A percentile compares a stretch with the other conserved stretches of the same genome.
These are phyloP conservation scores for Aythya baeri DNA, from an alignment of 2,113 vertebrate species.

Conservation along the genomic window DNA sequence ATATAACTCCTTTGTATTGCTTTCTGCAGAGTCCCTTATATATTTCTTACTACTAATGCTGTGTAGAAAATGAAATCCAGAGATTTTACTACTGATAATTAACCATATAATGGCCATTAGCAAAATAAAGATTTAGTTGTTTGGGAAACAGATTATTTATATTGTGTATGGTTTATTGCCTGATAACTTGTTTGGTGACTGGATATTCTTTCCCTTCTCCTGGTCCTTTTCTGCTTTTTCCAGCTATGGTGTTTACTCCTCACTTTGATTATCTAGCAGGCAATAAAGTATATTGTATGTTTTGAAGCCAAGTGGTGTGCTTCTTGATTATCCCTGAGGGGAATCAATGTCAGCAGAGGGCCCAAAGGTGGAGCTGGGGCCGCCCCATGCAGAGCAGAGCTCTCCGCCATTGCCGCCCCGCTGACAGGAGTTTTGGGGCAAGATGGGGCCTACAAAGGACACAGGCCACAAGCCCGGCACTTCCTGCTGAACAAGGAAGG, in stretches of 20 bases:
- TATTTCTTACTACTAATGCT: conserved; percentile 70
- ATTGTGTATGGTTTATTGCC: conserved; percentile 78
- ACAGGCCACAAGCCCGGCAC: background rate
- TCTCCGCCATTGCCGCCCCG: background rate
- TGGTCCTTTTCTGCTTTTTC: conserved; percentile 74
- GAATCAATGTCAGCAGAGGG: background rate
- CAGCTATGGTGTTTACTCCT: conserved; percentile 75
- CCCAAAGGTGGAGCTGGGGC: fast-evolving
- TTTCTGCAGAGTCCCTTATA: conserved; percentile 69
- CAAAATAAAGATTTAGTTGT: conserved; percentile 74
- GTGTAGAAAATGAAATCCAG: conserved; percentile 72
- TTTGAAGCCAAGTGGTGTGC: conserved; percentile 62
- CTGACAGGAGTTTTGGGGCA: background rate
- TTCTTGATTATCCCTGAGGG: background rate
- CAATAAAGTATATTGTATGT: conserved; percentile 79
- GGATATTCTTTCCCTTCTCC: conserved; percentile 74
- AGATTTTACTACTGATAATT: conserved; percentile 77
- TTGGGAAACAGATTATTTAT: conserved; percentile 77
- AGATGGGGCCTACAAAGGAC: background rate
- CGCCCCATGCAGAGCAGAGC: background rate
- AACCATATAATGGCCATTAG: conserved; percentile 68
- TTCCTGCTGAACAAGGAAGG: background rate
- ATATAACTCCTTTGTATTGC: conserved; percentile 63
- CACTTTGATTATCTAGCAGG: conserved; percentile 74
- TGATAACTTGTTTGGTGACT: conserved; percentile 77